These are phyloP conservation scores for Strix occidentalis DNA, from an alignment of 2,797 vertebrate species.

Conservation along the genomic window DNA sequence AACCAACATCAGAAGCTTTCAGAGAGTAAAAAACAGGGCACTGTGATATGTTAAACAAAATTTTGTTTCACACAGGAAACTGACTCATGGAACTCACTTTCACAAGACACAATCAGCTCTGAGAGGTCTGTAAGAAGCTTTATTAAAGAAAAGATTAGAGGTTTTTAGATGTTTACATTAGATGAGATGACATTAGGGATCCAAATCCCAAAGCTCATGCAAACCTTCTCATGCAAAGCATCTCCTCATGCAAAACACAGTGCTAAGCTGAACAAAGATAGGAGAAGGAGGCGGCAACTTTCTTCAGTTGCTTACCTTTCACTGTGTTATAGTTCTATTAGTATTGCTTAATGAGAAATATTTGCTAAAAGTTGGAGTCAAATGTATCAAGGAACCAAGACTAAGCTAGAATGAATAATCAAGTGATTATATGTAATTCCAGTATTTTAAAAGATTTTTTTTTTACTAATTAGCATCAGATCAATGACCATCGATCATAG, in stretches of 20 bases:
- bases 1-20: background rate
- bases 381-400: background rate
- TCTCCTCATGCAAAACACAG: background rate
- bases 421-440: constrained; percentile 59
- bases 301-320: background rate
- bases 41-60: background rate
- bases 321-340: background rate
- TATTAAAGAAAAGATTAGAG: constrained; percentile 53
- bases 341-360: background rate
- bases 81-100: constrained; percentile 17
- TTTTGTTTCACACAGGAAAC: constrained; percentile 44
- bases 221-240: constrained; percentile 42
- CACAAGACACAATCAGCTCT: background rate
- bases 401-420: constrained; percentile 48
- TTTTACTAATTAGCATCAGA: constrained; percentile 67
- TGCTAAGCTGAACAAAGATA: constrained; percentile 1
- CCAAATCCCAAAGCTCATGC: constrained; percentile 36
- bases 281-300: background rate
- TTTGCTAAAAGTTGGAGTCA: background rate
- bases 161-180: constrained; percentile 52
- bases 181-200: constrained; percentile 19
- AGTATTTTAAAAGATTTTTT: constrained; percentile 40
- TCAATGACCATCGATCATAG: constrained; percentile 63
- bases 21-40: background rate
- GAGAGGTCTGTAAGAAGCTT: constrained; percentile 35